Evolutionary conservation across 2,888 invertebrate genomes (phyloP).

Genomic region (Drosophila limbata): DNA sequence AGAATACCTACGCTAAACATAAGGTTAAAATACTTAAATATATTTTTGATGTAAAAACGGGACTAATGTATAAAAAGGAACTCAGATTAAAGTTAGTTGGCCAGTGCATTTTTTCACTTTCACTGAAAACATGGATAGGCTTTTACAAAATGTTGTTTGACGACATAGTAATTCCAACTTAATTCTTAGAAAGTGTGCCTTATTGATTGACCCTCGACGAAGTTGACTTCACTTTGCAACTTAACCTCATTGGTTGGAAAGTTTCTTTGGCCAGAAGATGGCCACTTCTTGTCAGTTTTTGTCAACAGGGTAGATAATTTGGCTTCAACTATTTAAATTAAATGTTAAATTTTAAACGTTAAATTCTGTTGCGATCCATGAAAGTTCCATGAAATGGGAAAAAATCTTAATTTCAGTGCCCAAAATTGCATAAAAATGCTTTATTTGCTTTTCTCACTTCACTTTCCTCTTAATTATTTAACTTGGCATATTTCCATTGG

Average conservation of each 20-base stretch:
- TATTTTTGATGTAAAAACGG: too few species aligned
- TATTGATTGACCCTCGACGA: constrained; percentile 36
- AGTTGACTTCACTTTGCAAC: constrained; percentile 29
- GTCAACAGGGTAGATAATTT: constrained; percentile 25
- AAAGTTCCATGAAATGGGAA: constrained; percentile 17
- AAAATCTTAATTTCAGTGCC: constrained; percentile 51
- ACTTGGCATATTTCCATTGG: constrained; percentile 39
- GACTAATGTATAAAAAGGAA: not conserved
- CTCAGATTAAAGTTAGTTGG: not conserved
- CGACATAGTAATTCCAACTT: not conserved
- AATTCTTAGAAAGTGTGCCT: not conserved
- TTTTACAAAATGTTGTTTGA: not conserved
- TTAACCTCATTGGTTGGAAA: constrained; percentile 47
- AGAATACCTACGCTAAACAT: too few species aligned
- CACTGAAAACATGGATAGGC: not conserved
- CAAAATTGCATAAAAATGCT: constrained; percentile 26
- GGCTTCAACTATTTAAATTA: constrained; percentile 31
- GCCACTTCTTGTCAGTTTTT: constrained; percentile 6
- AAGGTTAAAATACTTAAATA: too few species aligned
- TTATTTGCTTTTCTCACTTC: constrained; percentile 19
- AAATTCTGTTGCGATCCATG: constrained; percentile 16
- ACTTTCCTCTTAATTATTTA: constrained; percentile 40
- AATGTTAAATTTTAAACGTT: too few species aligned
- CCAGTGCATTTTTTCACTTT: too few species aligned
- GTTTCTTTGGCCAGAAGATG: constrained; percentile 22